phyloP scores from a whole-genome alignment of 1,140 invertebrate species.

The Chionoecetes opilio region DNA sequence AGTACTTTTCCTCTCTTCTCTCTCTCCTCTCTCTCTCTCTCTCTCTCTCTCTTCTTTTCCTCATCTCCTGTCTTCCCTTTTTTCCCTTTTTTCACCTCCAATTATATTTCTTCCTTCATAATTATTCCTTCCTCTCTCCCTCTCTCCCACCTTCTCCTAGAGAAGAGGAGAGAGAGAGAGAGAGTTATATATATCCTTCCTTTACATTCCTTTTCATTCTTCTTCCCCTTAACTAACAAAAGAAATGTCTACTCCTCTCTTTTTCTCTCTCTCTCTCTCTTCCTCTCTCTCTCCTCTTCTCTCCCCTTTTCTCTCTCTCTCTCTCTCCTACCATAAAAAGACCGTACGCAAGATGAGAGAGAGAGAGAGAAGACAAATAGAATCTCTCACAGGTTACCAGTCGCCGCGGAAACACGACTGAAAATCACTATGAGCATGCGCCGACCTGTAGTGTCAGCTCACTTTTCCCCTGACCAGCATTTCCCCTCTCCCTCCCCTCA shows the following conservation, averaged over 20 bases:
- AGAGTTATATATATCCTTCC: background rate
- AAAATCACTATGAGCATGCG: background rate
- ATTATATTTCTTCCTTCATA: no score
- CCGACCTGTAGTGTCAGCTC: background rate
- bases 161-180: background rate
- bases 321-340: background rate
- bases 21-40: background rate
- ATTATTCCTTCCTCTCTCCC: no score
- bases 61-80: no score
- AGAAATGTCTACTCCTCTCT: background rate
- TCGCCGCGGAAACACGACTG: background rate
- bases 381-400: background rate
- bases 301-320: background rate
- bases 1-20: background rate
- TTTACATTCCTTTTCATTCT: background rate
- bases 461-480: no score
- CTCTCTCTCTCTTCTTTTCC: background rate
- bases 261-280: background rate
- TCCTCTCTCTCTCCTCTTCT: background rate
- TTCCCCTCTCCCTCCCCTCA: background rate
- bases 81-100: no score
- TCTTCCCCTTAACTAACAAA: background rate
- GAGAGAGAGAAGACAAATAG: background rate
- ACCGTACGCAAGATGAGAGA: background rate
- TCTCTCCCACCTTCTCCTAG: no score